Evolutionary conservation across 2,113 vertebrate species (phyloP), one percentile per base, ranked within the genome.

Genomic region (Chitala chitala): DNA sequence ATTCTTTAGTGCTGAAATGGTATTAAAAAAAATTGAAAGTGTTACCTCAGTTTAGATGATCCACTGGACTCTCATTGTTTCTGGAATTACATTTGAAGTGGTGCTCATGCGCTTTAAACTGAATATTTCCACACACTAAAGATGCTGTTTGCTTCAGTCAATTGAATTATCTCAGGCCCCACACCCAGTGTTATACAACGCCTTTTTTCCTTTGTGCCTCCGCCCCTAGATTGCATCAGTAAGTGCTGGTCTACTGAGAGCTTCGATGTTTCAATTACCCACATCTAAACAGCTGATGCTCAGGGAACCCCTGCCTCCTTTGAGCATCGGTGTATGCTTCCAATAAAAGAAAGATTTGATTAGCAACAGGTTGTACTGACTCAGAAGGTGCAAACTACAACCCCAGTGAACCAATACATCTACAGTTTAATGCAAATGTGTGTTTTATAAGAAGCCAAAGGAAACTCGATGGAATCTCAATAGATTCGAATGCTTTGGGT

Each of bases 221-320:
- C 68, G 42, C 78, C 69, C 59, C 68, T 31, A 53, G 46, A 69
- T 69, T 77, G 73, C 71, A 26, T 76, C 69, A 65, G 75, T 72
- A 78, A 69, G 77, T 72, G 59, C 69, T 22, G 66, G 51, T 75
- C 80, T 79, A 77, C 46, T 68, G 82, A 80, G 79, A 80, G 59
- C 56, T 36, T 15, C 64, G 7, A 36, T 51, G 40, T 74, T 82
- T 76, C 79, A 84, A 84, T 84, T 79, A 84, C 48, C 73, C 68
- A 42, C 33, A 42, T 26, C 40, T 26, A 31, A 50, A 69, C 82
- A 79, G 80, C 81, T 76, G 79, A 78, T 78, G 63, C 75, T 65
- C 48, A 46, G 51, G 69, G 50, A 72, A 42, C 63, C 56, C 66
- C 24, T 33, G 26, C 7, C 38, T 59, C 53, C 24, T 46, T 33